A percentile compares a stretch with the other conserved stretches of the same genome.
phyloP scores from a whole-genome alignment of 2,888 invertebrate species.

The Acleris sparsana region DNA sequence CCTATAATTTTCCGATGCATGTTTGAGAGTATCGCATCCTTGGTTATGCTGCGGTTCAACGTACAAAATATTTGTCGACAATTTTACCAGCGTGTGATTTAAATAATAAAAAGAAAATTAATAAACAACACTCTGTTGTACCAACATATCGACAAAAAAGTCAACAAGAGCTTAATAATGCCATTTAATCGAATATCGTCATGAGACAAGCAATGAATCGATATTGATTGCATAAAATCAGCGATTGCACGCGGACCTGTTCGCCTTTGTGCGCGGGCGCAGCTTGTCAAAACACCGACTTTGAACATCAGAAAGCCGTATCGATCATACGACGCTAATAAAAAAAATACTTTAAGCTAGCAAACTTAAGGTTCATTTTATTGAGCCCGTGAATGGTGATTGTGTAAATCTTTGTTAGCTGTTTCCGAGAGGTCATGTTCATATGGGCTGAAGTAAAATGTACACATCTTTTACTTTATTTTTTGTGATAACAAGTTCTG shows the following conservation, averaged over 20 bases:
- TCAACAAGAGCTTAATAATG: slow-evolving; percentile 47
- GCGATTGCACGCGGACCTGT: slow-evolving; percentile 62
- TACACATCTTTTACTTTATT: slow-evolving; percentile 14
- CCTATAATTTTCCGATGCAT: too few species aligned
- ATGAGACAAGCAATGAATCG: slow-evolving; percentile 61
- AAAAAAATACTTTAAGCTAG: neutral
- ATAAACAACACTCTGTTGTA: slow-evolving; percentile 12
- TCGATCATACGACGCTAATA: neutral
- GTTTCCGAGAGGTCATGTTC: slow-evolving; percentile 42
- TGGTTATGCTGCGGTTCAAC: too few species aligned
- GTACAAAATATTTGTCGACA: too few species aligned
- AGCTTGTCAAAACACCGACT: slow-evolving; percentile 39
- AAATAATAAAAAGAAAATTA: slow-evolving; percentile 4
- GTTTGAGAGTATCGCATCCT: too few species aligned
- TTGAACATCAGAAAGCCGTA: slow-evolving; percentile 1
- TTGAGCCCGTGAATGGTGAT: neutral
- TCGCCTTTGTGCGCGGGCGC: slow-evolving; percentile 50
- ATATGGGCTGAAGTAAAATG: slow-evolving; percentile 33
- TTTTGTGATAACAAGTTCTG: too few species aligned
- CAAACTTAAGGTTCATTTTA: neutral
- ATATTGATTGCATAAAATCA: slow-evolving; percentile 68
- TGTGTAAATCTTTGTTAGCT: neutral
- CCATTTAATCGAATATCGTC: slow-evolving; percentile 56
- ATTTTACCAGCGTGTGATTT: too few species aligned
- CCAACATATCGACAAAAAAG: slow-evolving; percentile 39